These are phyloP conservation scores for Philantomba maxwellii DNA, from an alignment of 2,113 vertebrate species.

Conservation along the genomic window DNA sequence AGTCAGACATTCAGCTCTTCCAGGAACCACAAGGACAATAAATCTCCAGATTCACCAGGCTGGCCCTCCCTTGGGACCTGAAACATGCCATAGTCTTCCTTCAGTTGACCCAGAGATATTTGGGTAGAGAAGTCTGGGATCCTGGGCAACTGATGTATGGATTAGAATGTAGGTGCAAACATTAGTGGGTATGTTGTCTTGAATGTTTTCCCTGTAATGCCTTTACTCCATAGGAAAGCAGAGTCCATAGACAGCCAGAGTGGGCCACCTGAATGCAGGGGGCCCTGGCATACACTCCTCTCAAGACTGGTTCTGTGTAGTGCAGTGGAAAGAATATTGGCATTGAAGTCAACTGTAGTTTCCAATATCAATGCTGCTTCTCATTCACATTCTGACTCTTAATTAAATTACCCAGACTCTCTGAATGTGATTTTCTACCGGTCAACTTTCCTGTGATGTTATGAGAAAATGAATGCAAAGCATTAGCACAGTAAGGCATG, in stretches of 20 bases:
- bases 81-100: neutral
- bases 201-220: neutral
- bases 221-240: neutral
- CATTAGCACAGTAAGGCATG: neutral
- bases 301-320: neutral
- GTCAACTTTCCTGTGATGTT: neutral
- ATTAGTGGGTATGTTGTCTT: neutral
- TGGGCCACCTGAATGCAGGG: neutral
- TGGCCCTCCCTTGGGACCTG: rapidly evolving
- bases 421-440: neutral
- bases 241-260: neutral
- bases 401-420: neutral
- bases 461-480: neutral
- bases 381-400: neutral
- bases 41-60: rapidly evolving
- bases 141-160: rapidly evolving
- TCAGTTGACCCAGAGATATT: neutral
- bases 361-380: neutral
- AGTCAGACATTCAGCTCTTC: neutral
- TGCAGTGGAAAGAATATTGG: neutral
- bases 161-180: neutral
- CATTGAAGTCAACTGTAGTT: neutral
- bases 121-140: neutral
- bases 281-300: rapidly evolving
- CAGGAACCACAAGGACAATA: neutral